phyloP scores from a whole-genome alignment of 2,113 vertebrate species.

The Typhlomys cinereus region DNA sequence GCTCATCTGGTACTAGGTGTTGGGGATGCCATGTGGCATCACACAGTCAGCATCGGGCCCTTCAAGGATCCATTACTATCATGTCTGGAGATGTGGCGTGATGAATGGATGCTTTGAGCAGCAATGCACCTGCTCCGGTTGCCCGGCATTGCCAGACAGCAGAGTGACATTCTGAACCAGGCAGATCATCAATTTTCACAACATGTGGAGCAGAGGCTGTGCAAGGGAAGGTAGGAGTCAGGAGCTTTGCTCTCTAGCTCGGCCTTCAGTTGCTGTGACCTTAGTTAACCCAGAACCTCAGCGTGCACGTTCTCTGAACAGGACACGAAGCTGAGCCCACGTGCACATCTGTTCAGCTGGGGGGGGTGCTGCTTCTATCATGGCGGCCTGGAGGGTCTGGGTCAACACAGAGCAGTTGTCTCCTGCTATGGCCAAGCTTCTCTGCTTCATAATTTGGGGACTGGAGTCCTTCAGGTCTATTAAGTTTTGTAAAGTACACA shows the following conservation, averaged over 20 bases:
- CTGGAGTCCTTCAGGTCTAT: background rate
- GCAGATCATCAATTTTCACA: background rate
- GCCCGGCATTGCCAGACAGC: background rate
- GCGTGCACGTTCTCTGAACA: background rate
- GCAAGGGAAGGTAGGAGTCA: background rate
- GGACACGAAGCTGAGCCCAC: background rate
- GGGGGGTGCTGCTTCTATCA: background rate
- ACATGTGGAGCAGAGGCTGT: background rate
- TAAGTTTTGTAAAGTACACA: background rate
- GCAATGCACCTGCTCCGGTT: background rate
- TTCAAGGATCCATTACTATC: background rate
- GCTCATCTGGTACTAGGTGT: background rate
- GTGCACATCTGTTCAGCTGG: background rate
- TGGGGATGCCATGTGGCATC: background rate
- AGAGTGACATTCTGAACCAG: background rate
- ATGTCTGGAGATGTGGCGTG: conserved; percentile 5
- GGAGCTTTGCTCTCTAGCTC: background rate
- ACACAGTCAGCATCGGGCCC: background rate
- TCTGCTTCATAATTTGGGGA: conserved; percentile 6
- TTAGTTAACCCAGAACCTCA: background rate
- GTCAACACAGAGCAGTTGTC: background rate
- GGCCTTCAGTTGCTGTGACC: background rate
- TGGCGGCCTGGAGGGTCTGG: background rate
- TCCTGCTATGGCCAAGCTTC: background rate
- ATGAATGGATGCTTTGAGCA: conserved; percentile 37